These are phyloP conservation scores for Bombus vancouverensis DNA, from an alignment of 1,140 invertebrate species.

Conservation along the genomic window DNA sequence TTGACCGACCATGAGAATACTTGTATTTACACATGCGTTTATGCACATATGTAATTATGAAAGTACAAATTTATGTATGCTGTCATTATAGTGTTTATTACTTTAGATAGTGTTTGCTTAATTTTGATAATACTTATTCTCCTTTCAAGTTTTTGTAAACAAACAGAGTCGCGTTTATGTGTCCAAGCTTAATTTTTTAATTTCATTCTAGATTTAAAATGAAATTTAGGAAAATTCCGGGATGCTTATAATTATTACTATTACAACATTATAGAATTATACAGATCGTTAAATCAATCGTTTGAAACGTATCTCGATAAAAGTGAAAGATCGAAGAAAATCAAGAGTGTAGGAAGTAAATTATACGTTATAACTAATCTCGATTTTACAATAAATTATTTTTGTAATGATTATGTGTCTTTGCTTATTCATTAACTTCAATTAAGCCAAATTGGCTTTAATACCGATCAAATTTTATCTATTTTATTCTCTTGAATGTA, in stretches of 20 bases:
- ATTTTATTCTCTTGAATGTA: too few species aligned
- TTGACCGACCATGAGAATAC: not conserved
- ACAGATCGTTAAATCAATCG: not conserved
- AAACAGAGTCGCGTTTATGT: not conserved
- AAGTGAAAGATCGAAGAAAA: too few species aligned
- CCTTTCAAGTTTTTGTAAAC: not conserved
- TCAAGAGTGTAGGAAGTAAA: too few species aligned
- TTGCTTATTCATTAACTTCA: too few species aligned
- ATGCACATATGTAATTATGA: not conserved
- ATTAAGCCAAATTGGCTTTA: too few species aligned
- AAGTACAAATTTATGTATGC: not conserved
- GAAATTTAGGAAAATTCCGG: not conserved
- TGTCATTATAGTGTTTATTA: not conserved
- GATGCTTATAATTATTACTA: not conserved
- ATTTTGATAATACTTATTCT: not conserved
- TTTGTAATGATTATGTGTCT: too few species aligned
- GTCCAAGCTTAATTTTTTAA: not conserved
- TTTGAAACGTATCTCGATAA: too few species aligned
- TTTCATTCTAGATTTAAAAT: not conserved
- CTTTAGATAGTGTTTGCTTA: not conserved
- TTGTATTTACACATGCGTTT: not conserved
- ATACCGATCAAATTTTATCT: too few species aligned
- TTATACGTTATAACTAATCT: too few species aligned
- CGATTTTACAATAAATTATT: too few species aligned
- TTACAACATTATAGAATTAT: not conserved